A percentile compares a stretch with the other conserved stretches of the same genome.
These are phyloP conservation scores for Ecliptopera silaceata DNA, from an alignment of 2,888 invertebrate genomes.

Conservation along the genomic window DNA sequence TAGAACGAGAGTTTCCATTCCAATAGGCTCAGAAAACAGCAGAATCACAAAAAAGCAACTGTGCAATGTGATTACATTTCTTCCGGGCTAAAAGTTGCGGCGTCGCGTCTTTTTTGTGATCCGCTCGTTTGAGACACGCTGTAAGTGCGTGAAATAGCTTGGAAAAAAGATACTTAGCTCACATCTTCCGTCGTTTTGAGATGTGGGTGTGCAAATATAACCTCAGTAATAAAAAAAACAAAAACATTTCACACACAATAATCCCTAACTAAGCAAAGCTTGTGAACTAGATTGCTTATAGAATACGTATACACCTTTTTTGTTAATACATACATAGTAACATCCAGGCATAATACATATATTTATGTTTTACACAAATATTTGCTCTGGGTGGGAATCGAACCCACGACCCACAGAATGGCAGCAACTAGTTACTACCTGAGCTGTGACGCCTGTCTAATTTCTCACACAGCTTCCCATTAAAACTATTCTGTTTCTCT, in stretches of 20 bases:
- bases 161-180: constrained; percentile 72
- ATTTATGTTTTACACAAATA: too few relatives aligned
- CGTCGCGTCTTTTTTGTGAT: constrained; percentile 48
- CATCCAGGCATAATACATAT: too few relatives aligned
- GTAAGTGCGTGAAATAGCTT: constrained; percentile 65
- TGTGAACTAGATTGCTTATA: too few relatives aligned
- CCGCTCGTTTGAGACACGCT: constrained; percentile 44
- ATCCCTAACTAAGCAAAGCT: too few relatives aligned
- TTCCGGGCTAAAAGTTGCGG: constrained; percentile 39
- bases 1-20: background rate
- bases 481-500: constrained; percentile 19
- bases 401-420: too few relatives aligned
- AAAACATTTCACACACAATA: too few relatives aligned
- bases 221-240: constrained; percentile 19
- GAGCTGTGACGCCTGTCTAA: too few relatives aligned
- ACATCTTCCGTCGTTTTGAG: constrained; percentile 47
- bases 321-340: too few relatives aligned
- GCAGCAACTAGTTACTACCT: too few relatives aligned
- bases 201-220: constrained; percentile 26
- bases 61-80: constrained; percentile 54
- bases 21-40: background rate
- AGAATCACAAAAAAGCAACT: constrained; percentile 15
- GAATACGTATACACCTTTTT: too few relatives aligned
- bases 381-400: too few relatives aligned
- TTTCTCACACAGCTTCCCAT: constrained; percentile 26